These are phyloP conservation scores for Troglohyphantes excavatus DNA, from an alignment of 2,888 invertebrate species.

Conservation along the genomic window DNA sequence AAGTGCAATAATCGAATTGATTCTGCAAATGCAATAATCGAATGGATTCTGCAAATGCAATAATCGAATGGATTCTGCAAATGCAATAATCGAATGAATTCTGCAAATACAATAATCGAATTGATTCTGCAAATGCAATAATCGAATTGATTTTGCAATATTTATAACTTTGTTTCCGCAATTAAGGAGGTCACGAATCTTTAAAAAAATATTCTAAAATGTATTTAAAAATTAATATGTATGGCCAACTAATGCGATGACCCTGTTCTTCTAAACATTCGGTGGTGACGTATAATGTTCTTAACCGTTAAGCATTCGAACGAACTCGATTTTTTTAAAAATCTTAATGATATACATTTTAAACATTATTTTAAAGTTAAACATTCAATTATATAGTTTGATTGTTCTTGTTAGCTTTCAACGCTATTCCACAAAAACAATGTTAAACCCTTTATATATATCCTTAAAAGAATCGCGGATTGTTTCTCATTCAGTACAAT, in stretches of 20 bases:
- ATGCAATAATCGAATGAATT: too few species aligned
- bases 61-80: too few species aligned
- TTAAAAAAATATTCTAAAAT: too few species aligned
- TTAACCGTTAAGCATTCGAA: constrained; percentile 78
- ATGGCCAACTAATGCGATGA: constrained; percentile 37
- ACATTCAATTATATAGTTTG: constrained; percentile 76
- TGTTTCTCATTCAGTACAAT: constrained; percentile 59
- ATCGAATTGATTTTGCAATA: too few species aligned
- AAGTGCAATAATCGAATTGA: too few species aligned
- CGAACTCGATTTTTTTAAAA: constrained; percentile 68
- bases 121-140: too few species aligned
- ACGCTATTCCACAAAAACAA: constrained; percentile 66
- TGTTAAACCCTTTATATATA: constrained; percentile 50
- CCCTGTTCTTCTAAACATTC: constrained; percentile 56
- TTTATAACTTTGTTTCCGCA: too few species aligned
- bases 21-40: too few species aligned
- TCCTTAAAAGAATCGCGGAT: constrained; percentile 64
- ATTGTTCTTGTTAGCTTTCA: constrained; percentile 77
- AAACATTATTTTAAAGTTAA: constrained; percentile 71
- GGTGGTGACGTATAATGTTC: constrained; percentile 77
- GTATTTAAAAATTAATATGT: background rate
- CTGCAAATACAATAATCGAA: too few species aligned
- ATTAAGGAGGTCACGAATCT: too few species aligned
- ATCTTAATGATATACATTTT: constrained; percentile 63
- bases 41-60: too few species aligned